These are phyloP conservation scores for Gobionotothen gibberifrons DNA, from an alignment of 2,797 vertebrate genomes.

Conservation along the genomic window DNA sequence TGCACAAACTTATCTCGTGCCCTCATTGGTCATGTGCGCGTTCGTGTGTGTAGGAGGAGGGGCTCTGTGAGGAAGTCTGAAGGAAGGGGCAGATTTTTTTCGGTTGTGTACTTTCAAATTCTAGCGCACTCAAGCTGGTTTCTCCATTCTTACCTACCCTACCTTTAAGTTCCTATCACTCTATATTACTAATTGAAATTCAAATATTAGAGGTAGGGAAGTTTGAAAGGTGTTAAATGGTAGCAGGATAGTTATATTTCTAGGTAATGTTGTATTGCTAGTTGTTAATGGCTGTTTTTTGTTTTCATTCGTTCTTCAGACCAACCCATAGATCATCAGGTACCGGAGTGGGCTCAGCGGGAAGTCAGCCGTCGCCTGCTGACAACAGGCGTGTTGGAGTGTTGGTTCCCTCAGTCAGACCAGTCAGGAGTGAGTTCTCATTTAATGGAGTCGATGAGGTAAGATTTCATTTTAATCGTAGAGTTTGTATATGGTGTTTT, in stretches of 20 bases:
- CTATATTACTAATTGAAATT: background rate
- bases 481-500: background rate
- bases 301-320: slow-evolving; percentile 35
- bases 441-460: slow-evolving; percentile 96
- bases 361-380: slow-evolving; percentile 80
- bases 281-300: background rate
- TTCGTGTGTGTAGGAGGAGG: too few species aligned
- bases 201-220: background rate
- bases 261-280: background rate
- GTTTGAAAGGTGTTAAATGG: background rate
- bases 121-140: too few species aligned
- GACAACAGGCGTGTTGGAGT: slow-evolving; percentile 81
- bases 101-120: too few species aligned
- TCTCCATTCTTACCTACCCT: too few species aligned
- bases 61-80: too few species aligned
- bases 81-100: too few species aligned
- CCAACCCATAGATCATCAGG: slow-evolving; percentile 32
- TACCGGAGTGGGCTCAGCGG: slow-evolving; percentile 90
- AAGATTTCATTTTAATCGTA: slow-evolving; percentile 25
- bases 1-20: too few species aligned
- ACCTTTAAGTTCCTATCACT: background rate
- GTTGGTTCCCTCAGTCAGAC: slow-evolving; percentile 91
- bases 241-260: background rate
- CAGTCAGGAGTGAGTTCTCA: slow-evolving; percentile 89
- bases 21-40: too few species aligned